Conservation (phyloP, 2,888 invertebrate genomes). For the Hesperia comma region DNA sequence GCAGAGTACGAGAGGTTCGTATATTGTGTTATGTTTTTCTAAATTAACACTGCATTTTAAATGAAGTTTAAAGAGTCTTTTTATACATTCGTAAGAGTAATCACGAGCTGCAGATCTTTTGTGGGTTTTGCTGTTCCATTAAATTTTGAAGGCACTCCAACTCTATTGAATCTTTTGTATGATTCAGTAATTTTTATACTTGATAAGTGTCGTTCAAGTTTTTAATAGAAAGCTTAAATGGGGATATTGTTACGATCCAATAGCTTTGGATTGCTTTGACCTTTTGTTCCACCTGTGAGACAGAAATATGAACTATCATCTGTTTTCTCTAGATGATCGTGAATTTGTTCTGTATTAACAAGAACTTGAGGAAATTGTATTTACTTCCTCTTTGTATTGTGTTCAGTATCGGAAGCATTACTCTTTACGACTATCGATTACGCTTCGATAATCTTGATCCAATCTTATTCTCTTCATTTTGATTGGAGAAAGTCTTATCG, state of each 20-base stretch:
- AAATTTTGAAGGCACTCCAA: conserved; percentile 15
- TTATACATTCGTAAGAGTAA: conserved; percentile 9
- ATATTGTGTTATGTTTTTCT: conserved; percentile 2
- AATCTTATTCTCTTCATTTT: conserved; percentile 63
- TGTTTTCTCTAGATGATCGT: conserved; percentile 33
- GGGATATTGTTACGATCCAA: conserved; percentile 7
- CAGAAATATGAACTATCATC: conserved; percentile 1
- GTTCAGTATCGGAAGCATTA: conserved; percentile 65
- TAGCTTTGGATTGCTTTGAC: not conserved
- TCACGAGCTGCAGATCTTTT: conserved; percentile 16
- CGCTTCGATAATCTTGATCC: conserved; percentile 68
- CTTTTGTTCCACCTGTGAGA: not conserved
- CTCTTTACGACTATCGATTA: conserved; percentile 66
- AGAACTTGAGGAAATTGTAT: conserved; percentile 52
- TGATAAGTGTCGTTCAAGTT: conserved; percentile 7
- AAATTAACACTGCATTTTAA: conserved; percentile 25
- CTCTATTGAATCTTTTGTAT: conserved; percentile 20
- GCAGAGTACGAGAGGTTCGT: not conserved
- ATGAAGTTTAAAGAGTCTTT: conserved; percentile 1
- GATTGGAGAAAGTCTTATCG: conserved; percentile 68
- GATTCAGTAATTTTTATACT: conserved; percentile 16
- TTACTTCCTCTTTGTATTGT: conserved; percentile 57
- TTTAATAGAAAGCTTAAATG: conserved; percentile 1
- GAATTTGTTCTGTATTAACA: conserved; percentile 44
- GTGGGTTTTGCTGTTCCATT: conserved; percentile 6